A percentile compares a stretch with the other conserved stretches of the same genome.
These are phyloP conservation scores for Noctua fimbriata DNA, from an alignment of 2,888 invertebrate genomes.

Conservation along the genomic window DNA sequence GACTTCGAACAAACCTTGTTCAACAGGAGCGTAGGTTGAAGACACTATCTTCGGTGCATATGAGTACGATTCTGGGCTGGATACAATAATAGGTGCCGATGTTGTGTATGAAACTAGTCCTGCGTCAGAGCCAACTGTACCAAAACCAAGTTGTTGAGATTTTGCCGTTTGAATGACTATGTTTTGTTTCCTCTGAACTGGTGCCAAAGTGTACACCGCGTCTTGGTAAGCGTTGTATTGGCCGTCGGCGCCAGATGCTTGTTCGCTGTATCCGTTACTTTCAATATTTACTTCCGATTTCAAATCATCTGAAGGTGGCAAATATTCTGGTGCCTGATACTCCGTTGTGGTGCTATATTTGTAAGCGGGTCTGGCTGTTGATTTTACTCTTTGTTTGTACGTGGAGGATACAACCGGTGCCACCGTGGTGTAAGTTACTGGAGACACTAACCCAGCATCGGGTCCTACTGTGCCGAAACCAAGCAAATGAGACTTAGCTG, in stretches of 20 bases:
- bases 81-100: constrained; percentile 75
- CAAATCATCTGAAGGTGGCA: constrained; percentile 79
- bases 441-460: constrained; percentile 84
- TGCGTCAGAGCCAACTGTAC: constrained; percentile 81
- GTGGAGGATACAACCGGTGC: constrained; percentile 77
- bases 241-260: constrained; percentile 64
- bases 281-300: constrained; percentile 73
- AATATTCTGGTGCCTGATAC: constrained; percentile 80
- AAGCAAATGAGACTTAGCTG: constrained; percentile 84
- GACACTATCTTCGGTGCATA: constrained; percentile 72
- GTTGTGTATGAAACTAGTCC: constrained; percentile 83
- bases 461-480: constrained; percentile 87
- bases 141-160: constrained; percentile 82
- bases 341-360: constrained; percentile 78
- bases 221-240: constrained; percentile 78
- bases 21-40: constrained; percentile 80
- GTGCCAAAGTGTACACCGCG: constrained; percentile 71
- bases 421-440: constrained; percentile 81
- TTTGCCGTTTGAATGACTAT: constrained; percentile 84
- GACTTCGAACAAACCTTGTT: constrained; percentile 84
- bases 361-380: constrained; percentile 73
- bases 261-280: constrained; percentile 74
- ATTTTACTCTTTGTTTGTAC: constrained; percentile 75
- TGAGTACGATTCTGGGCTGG: constrained; percentile 76
- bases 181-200: constrained; percentile 79